Percentiles rank a stretch among this genome's conserved stretches.
Evolutionary conservation across 2,113 vertebrate genomes (phyloP).

Genomic region (Columba livia): DNA sequence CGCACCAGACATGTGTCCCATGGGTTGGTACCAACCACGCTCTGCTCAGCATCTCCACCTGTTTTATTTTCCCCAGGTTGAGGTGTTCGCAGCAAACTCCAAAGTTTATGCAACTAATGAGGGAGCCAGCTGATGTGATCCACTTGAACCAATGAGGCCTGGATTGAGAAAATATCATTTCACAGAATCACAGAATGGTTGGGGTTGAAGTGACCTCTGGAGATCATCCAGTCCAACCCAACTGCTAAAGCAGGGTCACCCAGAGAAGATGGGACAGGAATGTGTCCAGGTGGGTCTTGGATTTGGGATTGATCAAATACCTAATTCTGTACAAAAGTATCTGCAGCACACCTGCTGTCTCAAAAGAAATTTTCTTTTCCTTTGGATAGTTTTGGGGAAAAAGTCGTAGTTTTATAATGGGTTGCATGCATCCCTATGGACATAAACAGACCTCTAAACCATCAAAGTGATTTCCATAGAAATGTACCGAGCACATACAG

Average conservation of each 20-base stretch:
- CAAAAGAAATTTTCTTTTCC: not conserved
- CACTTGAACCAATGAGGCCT: not conserved
- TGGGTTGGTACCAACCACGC: not conserved
- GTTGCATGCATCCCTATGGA: not conserved
- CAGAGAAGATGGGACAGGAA: too few relatives aligned
- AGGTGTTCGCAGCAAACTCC: not conserved
- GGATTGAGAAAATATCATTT: not conserved
- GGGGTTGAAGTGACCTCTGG: too few relatives aligned
- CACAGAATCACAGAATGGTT: too few relatives aligned
- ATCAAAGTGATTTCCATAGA: fast-evolving
- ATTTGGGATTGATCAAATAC: not conserved
- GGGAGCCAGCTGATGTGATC: not conserved
- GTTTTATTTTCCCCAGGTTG: not conserved
- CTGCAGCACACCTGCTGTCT: not conserved
- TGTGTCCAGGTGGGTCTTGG: too few relatives aligned
- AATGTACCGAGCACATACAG: not conserved
- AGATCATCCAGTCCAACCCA: too few relatives aligned
- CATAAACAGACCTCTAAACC: not conserved
- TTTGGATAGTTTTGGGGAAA: not conserved
- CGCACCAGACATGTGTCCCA: fast-evolving
- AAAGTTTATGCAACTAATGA: not conserved
- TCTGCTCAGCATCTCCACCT: fast-evolving
- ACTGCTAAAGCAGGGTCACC: too few relatives aligned
- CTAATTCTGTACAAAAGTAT: not conserved
- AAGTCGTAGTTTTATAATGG: not conserved